Base-by-base conservation (phyloP, 1,140 invertebrate species). In the Saccostrea cuccullata region DNA sequence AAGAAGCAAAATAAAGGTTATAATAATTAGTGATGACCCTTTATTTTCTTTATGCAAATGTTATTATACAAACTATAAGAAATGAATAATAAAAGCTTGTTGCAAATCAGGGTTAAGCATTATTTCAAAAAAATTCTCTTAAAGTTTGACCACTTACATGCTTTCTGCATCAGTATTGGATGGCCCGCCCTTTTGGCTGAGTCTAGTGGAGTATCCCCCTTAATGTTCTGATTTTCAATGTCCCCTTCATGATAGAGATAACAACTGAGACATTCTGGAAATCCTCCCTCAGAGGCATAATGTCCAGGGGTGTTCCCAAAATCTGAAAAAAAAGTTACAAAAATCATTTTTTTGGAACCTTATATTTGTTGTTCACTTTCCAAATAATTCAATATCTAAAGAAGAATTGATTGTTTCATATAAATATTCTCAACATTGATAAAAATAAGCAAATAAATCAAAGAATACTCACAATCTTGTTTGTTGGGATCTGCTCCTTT, bases 231-330 rank as follows among this genome's bases (percentile, higher is more conserved):
- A 20, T 91, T 88, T 15, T 91, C 89, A 67, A 93, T 87, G 56
- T 92, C 90, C 5, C 92, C 94, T 64, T 92, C 93, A 89, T 95
- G 94, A 40, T 93, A 93, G 11, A 94, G 84, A 85, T 91, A 94
- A 91, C 94, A 95, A 88, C 93, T 95, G 40, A 94, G 91, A 87
- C 93, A 93, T 23, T 93, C 92, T n/a, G 94, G 92, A 47, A 91
- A 89, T 3, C 92, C 92, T 36, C 89, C 90, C 70, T 94, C 92
- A 55, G 91, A 92, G 0, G 94, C 93, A 91, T 92, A 94, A 88
- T 94, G 94, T 23, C 91, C 91, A n/a, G 92, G 91, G 12, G 93
- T 94, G 88, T 94, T 94, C 17, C 94, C 93, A 92, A 91, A 91
- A 85, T 92, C 92, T 94, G 86, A 47, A 90, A 84, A 82, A 70